Evolutionary conservation across 2,113 vertebrate species (phyloP).

Genomic region (Puffinus mauretanicus): DNA sequence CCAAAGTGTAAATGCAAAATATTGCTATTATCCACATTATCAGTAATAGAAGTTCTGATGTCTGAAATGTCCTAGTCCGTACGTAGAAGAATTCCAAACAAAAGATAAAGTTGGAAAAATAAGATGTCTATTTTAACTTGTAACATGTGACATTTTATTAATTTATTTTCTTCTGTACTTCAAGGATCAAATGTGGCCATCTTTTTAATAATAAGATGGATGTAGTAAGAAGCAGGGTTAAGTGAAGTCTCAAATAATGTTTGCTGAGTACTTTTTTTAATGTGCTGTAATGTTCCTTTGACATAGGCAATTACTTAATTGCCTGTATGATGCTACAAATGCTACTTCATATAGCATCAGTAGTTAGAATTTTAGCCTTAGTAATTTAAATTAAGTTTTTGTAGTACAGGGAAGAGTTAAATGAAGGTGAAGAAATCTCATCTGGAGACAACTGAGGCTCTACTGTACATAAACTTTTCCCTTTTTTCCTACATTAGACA

Average conservation of each 20-base stretch:
- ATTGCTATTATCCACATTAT: neutral
- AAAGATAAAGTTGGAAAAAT: neutral
- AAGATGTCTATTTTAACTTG: neutral
- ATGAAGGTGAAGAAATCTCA: neutral
- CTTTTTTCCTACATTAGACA: neutral
- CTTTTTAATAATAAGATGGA: neutral
- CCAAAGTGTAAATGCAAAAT: neutral
- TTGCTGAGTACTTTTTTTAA: neutral
- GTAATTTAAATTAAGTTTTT: neutral
- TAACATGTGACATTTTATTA: neutral
- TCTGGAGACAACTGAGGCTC: neutral
- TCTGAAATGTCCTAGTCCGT: neutral
- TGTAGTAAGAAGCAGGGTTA: neutral
- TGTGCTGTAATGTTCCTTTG: neutral
- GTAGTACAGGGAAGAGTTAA: neutral
- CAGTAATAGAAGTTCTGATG: neutral
- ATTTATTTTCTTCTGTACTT: neutral
- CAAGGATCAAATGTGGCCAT: neutral
- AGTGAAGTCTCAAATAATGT: neutral
- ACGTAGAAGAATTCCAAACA: neutral
- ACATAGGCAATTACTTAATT: neutral
- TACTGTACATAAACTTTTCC: neutral
- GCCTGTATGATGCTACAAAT: neutral
- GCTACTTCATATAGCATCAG: neutral
- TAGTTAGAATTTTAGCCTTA: neutral